These are phyloP conservation scores for Smutsia temminckii DNA, from an alignment of 2,797 vertebrate genomes.

Conservation along the genomic window DNA sequence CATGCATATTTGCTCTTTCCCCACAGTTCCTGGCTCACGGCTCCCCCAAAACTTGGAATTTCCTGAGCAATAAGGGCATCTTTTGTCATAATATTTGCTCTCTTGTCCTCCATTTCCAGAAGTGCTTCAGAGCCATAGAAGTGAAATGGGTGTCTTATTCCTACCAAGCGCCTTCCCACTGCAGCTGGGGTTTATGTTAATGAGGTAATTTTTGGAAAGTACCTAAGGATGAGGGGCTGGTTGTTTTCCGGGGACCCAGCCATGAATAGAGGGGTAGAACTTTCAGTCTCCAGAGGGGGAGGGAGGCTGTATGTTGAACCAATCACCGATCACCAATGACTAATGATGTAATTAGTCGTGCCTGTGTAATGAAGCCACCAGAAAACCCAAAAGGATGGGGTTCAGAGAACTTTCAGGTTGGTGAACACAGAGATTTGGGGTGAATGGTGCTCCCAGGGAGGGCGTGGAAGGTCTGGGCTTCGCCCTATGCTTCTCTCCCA, in stretches of 20 bases:
- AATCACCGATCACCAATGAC: not conserved
- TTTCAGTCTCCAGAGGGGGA: not conserved
- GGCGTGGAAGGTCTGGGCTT: not conserved
- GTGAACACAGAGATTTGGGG: not conserved
- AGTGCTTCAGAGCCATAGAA: not conserved
- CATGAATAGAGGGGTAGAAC: not conserved
- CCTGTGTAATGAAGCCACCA: not conserved
- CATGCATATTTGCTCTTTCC: not conserved
- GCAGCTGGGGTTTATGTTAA: not conserved
- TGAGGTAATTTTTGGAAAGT: not conserved
- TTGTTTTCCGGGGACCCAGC: not conserved
- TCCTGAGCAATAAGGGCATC: not conserved
- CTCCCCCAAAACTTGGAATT: not conserved
- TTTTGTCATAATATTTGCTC: not conserved
- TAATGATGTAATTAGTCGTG: not conserved
- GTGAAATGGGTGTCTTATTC: not conserved
- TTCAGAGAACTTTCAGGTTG: not conserved
- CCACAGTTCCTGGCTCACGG: not conserved
- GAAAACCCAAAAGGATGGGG: not conserved
- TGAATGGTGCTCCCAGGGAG: not conserved
- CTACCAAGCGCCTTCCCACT: not conserved
- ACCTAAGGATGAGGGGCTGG: not conserved
- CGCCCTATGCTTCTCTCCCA: not conserved
- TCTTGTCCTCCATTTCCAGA: not conserved
- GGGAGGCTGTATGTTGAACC: not conserved